Conservation (phyloP, 2,113 vertebrate species). For the Chamaetylas fuelleborni region DNA sequence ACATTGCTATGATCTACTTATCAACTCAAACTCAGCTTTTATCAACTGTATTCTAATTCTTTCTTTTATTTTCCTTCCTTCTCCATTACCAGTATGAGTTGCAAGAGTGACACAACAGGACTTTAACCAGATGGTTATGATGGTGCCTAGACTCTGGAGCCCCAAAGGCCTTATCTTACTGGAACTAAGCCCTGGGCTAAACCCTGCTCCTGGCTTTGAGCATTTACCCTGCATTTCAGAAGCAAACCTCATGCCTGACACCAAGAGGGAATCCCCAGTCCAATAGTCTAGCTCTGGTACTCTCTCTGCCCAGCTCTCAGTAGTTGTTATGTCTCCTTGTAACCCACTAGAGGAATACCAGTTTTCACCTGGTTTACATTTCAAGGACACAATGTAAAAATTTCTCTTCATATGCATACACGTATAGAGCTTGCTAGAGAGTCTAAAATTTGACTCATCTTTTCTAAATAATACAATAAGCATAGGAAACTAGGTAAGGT, state of each 20-base stretch:
- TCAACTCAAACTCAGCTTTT: background rate
- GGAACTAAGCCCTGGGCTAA: background rate
- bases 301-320: background rate
- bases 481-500: background rate
- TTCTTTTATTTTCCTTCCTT: background rate
- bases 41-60: background rate
- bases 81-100: background rate
- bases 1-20: background rate
- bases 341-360: background rate
- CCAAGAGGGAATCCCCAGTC: background rate
- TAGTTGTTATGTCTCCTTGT: background rate
- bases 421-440: background rate
- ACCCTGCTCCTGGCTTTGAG: background rate
- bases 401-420: rapidly evolving
- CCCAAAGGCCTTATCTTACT: background rate
- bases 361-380: background rate
- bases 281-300: background rate
- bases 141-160: background rate
- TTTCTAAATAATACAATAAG: background rate
- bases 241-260: background rate
- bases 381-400: background rate
- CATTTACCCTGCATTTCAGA: background rate
- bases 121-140: background rate
- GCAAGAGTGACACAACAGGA: background rate
- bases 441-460: background rate